These are phyloP conservation scores for Nibea albiflora DNA, from an alignment of 2,113 vertebrate genomes.

Conservation along the genomic window DNA sequence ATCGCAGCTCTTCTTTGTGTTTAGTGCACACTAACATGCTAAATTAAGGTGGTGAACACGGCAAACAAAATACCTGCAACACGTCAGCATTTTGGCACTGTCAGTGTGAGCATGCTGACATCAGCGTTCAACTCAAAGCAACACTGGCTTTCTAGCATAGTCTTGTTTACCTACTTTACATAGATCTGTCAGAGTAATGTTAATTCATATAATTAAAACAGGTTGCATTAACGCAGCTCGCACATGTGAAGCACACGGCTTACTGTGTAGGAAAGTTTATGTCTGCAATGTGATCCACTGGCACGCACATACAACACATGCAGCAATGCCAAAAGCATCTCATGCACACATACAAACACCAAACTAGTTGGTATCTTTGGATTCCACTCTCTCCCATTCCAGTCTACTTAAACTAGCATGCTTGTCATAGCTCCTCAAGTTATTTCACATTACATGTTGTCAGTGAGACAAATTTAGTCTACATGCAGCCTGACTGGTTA, in stretches of 20 bases:
- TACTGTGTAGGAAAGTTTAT: slow-evolving; percentile 1
- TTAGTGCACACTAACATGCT: not conserved
- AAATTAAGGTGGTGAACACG: not conserved
- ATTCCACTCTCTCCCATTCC: slow-evolving; percentile 8
- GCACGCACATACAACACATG: slow-evolving; percentile 10
- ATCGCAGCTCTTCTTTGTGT: not conserved
- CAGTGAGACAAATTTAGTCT: slow-evolving; percentile 19
- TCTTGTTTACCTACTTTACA: not conserved
- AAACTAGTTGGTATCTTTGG: slow-evolving; percentile 25
- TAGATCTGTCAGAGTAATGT: not conserved
- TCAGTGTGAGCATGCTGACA: not conserved
- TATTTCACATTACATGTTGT: slow-evolving; percentile 54
- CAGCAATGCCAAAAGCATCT: slow-evolving; percentile 34
- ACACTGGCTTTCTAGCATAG: not conserved
- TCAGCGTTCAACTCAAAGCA: not conserved
- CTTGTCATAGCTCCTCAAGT: slow-evolving; percentile 31
- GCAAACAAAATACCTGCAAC: not conserved
- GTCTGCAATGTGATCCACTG: slow-evolving; percentile 14
- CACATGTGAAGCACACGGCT: not conserved
- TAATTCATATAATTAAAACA: not conserved
- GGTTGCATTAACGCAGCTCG: not conserved
- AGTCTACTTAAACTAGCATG: slow-evolving; percentile 23
- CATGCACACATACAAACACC: slow-evolving; percentile 1
- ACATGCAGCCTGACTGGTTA: slow-evolving; percentile 58
- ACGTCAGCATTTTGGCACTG: not conserved